phyloP scores from a whole-genome alignment of 1,140 invertebrate species.

The Lepidurus couesii region DNA sequence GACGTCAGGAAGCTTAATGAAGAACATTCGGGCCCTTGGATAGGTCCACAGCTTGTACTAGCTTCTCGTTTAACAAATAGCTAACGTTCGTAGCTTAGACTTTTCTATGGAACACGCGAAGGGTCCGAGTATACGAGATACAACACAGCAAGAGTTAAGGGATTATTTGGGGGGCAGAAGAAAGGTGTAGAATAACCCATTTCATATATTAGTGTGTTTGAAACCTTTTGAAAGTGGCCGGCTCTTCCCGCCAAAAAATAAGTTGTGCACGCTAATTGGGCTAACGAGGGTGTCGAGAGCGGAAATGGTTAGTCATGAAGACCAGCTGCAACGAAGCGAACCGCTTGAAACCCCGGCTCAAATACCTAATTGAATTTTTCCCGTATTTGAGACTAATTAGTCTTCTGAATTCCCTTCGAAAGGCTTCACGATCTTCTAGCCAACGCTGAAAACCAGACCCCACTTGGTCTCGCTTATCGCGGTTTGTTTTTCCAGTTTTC shows the following conservation, averaged over 20 bases:
- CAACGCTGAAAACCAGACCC: too few relatives aligned
- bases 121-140: too few relatives aligned
- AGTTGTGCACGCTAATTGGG: conserved; percentile 17
- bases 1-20: background rate
- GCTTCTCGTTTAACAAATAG: too few relatives aligned
- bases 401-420: background rate
- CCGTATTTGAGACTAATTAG: conserved; percentile 19
- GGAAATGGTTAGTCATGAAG: conserved; percentile 22
- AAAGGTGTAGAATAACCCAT: background rate
- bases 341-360: background rate
- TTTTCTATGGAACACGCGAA: too few relatives aligned
- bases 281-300: conserved; percentile 20
- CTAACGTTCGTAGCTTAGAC: too few relatives aligned
- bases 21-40: background rate
- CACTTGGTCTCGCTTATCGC: too few relatives aligned
- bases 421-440: background rate
- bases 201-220: background rate
- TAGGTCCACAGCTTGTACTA: background rate
- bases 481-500: background rate
- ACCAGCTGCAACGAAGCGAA: background rate
- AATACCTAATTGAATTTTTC: conserved; percentile 20
- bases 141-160: too few relatives aligned
- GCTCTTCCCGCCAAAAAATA: conserved; percentile 14
- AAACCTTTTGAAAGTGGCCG: background rate
- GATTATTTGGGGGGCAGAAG: background rate